Conservation (phyloP, 2,888 invertebrate species). For the Apoderus coryli region DNA sequence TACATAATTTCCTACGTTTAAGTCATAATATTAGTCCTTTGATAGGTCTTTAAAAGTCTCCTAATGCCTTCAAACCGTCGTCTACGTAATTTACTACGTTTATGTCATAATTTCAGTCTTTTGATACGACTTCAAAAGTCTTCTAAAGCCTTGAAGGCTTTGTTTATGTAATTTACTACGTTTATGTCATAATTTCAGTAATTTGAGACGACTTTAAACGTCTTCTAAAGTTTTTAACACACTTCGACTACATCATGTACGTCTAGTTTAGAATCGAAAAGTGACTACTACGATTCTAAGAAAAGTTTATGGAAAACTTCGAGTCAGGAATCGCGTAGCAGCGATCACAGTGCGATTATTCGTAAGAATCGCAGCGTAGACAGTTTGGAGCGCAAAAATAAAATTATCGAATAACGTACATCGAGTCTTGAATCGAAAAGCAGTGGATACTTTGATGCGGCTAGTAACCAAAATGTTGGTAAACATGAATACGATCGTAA, state of each 20-base stretch:
- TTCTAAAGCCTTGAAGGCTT: too few species aligned
- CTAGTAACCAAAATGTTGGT: constrained; percentile 20
- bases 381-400: constrained; percentile 21
- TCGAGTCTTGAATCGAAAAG: constrained; percentile 55
- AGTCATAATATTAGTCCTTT: too few species aligned
- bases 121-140: too few species aligned
- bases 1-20: too few species aligned
- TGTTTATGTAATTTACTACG: too few species aligned
- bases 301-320: constrained; percentile 51
- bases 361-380: constrained; percentile 24
- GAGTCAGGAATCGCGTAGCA: constrained; percentile 50
- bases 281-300: constrained; percentile 54
- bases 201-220: too few species aligned
- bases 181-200: too few species aligned
- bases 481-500: constrained; percentile 29
- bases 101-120: too few species aligned
- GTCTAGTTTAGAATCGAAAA: constrained; percentile 48
- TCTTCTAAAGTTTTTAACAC: constrained; percentile 54
- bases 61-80: too few species aligned
- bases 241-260: constrained; percentile 49
- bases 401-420: constrained; percentile 43
- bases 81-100: too few species aligned
- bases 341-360: constrained; percentile 30
- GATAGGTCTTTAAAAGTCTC: too few species aligned
- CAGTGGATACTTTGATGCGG: constrained; percentile 45